A percentile compares a stretch with the other conserved stretches of the same genome.
phyloP scores from a whole-genome alignment of 92 coral and sea anemone genomes.

The Diadumene lineata region DNA sequence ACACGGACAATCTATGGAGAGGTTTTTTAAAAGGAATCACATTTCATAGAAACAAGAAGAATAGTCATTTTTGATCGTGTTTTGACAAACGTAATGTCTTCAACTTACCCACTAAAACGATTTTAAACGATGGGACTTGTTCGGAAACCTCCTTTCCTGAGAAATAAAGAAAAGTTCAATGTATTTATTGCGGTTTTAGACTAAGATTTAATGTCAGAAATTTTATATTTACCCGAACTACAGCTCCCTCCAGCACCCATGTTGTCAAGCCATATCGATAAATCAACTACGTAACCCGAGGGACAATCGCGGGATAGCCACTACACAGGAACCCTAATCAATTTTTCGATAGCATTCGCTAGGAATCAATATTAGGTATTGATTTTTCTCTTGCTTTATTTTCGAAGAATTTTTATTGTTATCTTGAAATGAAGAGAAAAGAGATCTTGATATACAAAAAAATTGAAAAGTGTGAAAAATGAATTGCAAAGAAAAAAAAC shows the following conservation, averaged over 20 bases:
- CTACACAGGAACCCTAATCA: conserved; percentile 9
- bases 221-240: conserved; percentile 43
- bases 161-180: neutral
- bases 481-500: no score
- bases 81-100: no score
- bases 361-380: no score
- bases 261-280: conserved; percentile 23
- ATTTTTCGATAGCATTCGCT: no score
- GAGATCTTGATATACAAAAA: no score
- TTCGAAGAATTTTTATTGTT: no score
- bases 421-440: no score
- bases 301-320: conserved; percentile 10
- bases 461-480: no score
- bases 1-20: neutral
- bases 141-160: conserved; percentile 62
- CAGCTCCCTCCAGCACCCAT: conserved; percentile 88
- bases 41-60: no score
- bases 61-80: no score
- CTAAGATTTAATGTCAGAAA: neutral
- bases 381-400: no score
- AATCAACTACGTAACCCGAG: conserved; percentile 2
- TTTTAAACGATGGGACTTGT: conserved; percentile 89
- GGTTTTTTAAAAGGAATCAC: no score
- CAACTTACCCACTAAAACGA: conserved; percentile 98
- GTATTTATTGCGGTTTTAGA: neutral